Evolutionary conservation across 2,797 vertebrate species (phyloP).

Genomic region (Hoplostethus mediterraneus): DNA sequence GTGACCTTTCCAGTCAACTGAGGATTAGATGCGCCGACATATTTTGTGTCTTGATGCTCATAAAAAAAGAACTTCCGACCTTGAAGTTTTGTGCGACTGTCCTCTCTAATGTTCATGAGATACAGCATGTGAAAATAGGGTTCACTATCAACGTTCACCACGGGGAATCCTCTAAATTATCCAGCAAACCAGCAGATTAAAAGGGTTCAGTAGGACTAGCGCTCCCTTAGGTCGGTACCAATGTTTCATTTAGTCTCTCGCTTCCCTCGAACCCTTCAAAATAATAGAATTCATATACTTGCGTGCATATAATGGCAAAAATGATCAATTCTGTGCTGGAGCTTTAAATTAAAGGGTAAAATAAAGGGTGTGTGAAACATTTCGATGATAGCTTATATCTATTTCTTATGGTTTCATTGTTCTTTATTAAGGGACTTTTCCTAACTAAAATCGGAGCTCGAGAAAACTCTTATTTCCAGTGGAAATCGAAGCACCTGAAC

Average conservation of each 20-base stretch:
- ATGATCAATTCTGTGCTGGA: too few species aligned
- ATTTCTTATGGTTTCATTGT: not conserved
- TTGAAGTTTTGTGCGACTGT: conserved; percentile 19
- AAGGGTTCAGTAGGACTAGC: conserved; percentile 45
- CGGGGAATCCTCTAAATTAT: conserved; percentile 25
- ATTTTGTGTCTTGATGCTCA: not conserved
- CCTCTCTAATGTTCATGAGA: conserved; percentile 41
- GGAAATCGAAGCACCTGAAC: conserved; percentile 18
- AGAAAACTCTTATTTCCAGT: conserved; percentile 10
- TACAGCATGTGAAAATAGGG: conserved; percentile 47
- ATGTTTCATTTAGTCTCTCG: conserved; percentile 43
- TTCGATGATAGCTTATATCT: not conserved
- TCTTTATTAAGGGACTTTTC: not conserved
- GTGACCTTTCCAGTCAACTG: too few species aligned
- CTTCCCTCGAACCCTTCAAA: not conserved
- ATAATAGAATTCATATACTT: too few species aligned
- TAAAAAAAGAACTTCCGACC: conserved; percentile 9
- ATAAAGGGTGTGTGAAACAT: not conserved
- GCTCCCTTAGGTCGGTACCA: conserved; percentile 31
- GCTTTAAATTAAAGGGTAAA: too few species aligned
- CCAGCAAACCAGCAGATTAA: conserved; percentile 42
- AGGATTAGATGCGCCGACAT: not conserved
- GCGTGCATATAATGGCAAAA: too few species aligned
- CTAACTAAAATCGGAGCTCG: not conserved
- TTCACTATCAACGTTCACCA: conserved; percentile 39